Percentiles rank a stretch among this genome's conserved stretches.
Conservation (phyloP, 2,113 vertebrate species). For the Cyanoderma ruficeps region DNA sequence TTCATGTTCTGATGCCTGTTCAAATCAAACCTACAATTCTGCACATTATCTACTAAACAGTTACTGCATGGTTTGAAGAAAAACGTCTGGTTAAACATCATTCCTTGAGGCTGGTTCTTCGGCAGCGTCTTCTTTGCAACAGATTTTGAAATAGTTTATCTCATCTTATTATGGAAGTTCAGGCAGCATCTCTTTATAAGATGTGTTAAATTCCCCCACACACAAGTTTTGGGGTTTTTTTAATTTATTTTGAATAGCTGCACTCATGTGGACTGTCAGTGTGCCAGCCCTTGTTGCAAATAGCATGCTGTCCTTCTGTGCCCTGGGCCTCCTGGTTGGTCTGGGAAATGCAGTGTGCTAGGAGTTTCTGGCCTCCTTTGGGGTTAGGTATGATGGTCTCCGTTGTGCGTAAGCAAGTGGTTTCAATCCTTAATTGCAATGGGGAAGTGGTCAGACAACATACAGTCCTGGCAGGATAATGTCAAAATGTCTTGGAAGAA, state of each 20-base stretch:
- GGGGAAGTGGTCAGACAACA: conserved; percentile 82
- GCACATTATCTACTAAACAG: background rate
- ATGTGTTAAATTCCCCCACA: background rate
- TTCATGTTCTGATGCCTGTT: background rate
- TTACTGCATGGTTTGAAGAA: background rate
- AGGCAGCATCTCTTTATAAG: background rate
- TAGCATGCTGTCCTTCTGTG: conserved; percentile 49
- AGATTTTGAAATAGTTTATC: background rate
- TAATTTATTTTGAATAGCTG: conserved; percentile 18
- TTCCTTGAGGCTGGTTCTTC: background rate
- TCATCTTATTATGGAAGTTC: background rate
- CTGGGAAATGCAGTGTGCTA: conserved; percentile 70
- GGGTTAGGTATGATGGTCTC: conserved; percentile 79
- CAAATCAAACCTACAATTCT: background rate
- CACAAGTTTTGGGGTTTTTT: background rate
- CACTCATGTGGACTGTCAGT: conserved; percentile 11
- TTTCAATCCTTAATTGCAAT: conserved; percentile 80
- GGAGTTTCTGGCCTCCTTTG: conserved; percentile 79
- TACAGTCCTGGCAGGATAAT: conserved; percentile 74
- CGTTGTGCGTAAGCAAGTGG: conserved; percentile 84
- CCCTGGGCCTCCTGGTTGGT: conserved; percentile 61
- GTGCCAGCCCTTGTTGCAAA: conserved; percentile 39
- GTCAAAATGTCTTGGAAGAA: conserved; percentile 71
- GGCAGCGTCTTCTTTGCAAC: accelerated
- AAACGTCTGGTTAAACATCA: background rate